A percentile compares a stretch with the other conserved stretches of the same genome.
Conservation (phyloP, 2,797 vertebrate species). For the Coluber constrictor region DNA sequence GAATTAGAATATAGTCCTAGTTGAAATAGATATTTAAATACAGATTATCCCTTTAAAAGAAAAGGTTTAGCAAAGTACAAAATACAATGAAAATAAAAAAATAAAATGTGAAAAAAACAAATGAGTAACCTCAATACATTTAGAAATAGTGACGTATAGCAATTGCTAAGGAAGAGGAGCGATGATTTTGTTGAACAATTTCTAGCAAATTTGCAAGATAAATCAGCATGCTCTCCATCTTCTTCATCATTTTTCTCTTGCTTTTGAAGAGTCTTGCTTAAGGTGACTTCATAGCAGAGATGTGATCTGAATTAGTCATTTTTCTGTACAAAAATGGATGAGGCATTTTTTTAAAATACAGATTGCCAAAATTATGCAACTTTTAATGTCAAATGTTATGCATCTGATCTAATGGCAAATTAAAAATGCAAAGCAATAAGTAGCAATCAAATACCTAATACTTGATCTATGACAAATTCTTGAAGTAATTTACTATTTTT, state of each 20-base stretch:
- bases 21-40: not conserved
- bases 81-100: not conserved
- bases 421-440: conserved; percentile 16
- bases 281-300: not conserved
- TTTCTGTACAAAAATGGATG: not conserved
- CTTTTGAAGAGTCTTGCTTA: not conserved
- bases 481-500: conserved; percentile 25
- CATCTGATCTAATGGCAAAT: not conserved
- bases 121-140: not conserved
- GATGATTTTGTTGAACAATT: not conserved
- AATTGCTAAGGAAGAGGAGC: not conserved
- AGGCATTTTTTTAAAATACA: not conserved
- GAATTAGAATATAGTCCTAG: not conserved
- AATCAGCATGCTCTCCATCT: not conserved
- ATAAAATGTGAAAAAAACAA: not conserved
- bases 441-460: not conserved
- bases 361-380: not conserved
- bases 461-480: conserved; percentile 11
- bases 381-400: not conserved
- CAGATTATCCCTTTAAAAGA: not conserved
- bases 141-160: not conserved
- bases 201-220: not conserved
- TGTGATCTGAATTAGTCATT: not conserved
- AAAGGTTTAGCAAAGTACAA: not conserved
- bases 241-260: not conserved